phyloP scores from a whole-genome alignment of 2,113 vertebrate genomes.

The Propithecus coquereli region DNA sequence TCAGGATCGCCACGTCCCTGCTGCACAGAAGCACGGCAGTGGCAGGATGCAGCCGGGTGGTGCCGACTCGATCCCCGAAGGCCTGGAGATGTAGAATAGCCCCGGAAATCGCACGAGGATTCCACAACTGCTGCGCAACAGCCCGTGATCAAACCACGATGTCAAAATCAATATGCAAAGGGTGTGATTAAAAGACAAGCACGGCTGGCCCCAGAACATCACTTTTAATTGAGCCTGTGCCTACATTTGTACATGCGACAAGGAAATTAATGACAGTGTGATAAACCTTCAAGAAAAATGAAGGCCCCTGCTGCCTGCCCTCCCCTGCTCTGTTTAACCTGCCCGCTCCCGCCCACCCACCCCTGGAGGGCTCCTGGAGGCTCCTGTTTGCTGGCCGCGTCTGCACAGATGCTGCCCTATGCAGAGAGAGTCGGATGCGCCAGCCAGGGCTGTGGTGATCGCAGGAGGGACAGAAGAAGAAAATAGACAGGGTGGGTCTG shows the following conservation, averaged over 20 bases:
- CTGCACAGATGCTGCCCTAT: constrained; percentile 33
- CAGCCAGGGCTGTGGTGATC: neutral
- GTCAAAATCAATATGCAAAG: constrained; percentile 70
- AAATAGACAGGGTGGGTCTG: neutral
- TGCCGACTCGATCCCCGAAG: neutral
- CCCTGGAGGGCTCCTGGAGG: constrained; percentile 2
- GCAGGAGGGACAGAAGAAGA: constrained; percentile 3
- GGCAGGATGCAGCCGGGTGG: neutral
- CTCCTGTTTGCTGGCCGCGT: constrained; percentile 53
- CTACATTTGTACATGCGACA: neutral
- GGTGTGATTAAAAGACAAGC: constrained; percentile 53
- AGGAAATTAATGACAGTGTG: constrained; percentile 49
- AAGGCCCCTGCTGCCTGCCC: constrained; percentile 55
- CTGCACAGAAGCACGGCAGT: neutral
- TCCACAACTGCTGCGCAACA: neutral
- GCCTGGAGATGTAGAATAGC: neutral
- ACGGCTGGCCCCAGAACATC: constrained; percentile 66
- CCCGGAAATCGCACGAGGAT: neutral
- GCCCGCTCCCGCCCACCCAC: neutral
- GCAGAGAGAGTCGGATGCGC: constrained; percentile 58
- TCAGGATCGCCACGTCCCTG: neutral
- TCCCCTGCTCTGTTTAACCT: neutral
- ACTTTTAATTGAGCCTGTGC: constrained; percentile 71
- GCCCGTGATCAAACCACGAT: neutral
- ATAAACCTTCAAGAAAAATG: constrained; percentile 57